Evolutionary conservation across 1,140 invertebrate genomes (phyloP).

Genomic region (Ceratosolen fusciceps): DNA sequence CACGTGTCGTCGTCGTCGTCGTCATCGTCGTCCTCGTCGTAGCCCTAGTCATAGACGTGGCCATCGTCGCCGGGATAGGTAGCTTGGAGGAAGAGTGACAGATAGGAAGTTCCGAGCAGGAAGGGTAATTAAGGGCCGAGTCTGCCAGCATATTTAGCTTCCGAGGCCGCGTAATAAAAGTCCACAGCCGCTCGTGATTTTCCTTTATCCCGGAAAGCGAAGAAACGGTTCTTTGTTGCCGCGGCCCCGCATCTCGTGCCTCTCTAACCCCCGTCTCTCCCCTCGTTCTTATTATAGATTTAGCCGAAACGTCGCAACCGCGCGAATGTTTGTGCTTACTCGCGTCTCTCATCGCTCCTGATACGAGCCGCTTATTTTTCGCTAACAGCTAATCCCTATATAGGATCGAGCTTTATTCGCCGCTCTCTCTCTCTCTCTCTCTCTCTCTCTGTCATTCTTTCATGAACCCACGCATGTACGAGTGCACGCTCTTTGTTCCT

Average conservation of each 20-base stretch:
- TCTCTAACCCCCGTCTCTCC: background rate
- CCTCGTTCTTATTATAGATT: conserved; percentile 25
- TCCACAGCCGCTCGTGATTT: background rate
- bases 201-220: conserved; percentile 5
- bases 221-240: conserved; percentile 10
- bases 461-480: too few species aligned
- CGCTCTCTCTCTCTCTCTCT: too few species aligned
- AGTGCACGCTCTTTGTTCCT: background rate
- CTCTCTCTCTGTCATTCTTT: too few species aligned
- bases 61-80: too few species aligned
- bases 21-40: background rate
- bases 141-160: background rate
- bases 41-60: background rate
- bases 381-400: conserved; percentile 3
- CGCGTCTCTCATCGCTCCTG: conserved; percentile 12
- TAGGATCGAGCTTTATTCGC: conserved; percentile 13
- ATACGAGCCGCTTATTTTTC: conserved; percentile 23
- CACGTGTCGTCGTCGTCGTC: background rate
- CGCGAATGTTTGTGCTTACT: conserved; percentile 6
- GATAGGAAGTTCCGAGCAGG: background rate
- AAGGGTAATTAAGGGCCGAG: background rate
- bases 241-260: background rate
- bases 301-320: conserved; percentile 10
- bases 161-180: background rate
- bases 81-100: background rate